Evolutionary conservation across 2,797 vertebrate genomes (phyloP), one percentile per base, ranked within the genome.

Genomic region (Pseudomugil gertrudae): DNA sequence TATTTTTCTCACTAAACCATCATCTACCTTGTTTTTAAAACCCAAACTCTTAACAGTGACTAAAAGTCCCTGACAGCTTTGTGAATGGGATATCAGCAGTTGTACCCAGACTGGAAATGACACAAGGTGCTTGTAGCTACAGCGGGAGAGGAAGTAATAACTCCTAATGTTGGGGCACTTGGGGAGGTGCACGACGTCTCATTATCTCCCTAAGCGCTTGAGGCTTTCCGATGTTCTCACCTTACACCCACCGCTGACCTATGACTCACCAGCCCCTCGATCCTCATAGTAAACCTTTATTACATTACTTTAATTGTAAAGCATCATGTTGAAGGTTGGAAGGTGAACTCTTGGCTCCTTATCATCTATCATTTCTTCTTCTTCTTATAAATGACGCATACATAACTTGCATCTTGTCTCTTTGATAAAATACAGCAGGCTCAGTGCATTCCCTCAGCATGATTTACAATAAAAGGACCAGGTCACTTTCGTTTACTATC

Each of bases 161-260:
- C 80, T 92, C 91, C 92, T 92, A 90, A 92, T 92, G 89, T 79
- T 87, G 82, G 66, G 88, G 76, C 87, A 87, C 84, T 90, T 84
- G 80, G 86, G n/a, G 91, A 91, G 89, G 90, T 89, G 89, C 87
- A 88, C 83, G 61, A 79, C 83, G 89, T 89, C 89, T 92, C 89
- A 91, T 93, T 93, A 92, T 90, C 86, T 89, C 82, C 82, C 85
- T 90, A 79, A 91, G 87, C 68, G 89, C 92, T 90, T 71, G 74
- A 85, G 89, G 91, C 89, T 92, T 89, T 89, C 87, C 78, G 84
- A 86, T 92, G 88, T 89, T 92, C 88, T 91, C 90, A 90, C 90
- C 91, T 90, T 92, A 88, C 90, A 85, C 91, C 88, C 90, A 89
- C 86, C 48, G 63, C 84, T 92, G 93, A 94, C 92, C 93, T 92